These are phyloP conservation scores for Aleiodes sp. DNA, from an alignment of 1,140 invertebrate species.

Conservation along the genomic window DNA sequence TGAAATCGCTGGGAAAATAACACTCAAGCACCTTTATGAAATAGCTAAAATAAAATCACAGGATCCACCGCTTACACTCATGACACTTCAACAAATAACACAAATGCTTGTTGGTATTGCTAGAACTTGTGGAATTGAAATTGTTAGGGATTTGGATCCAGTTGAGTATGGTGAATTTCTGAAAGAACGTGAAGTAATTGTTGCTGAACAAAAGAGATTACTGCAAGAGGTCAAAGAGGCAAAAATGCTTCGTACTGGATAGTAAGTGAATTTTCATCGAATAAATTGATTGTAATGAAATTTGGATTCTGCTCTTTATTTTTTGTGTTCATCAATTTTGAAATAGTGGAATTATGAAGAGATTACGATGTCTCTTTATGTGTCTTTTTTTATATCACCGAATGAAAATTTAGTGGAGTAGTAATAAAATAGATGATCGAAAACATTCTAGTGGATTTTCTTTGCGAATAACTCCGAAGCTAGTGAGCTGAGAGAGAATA, in stretches of 20 bases:
- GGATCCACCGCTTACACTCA: conserved; percentile 79
- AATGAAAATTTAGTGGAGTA: no score
- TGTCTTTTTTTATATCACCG: no score
- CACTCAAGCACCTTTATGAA: conserved; percentile 97
- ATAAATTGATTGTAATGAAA: background rate
- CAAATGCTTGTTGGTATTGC: conserved; percentile 81
- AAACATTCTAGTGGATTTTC: no score
- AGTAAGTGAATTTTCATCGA: conserved; percentile 34
- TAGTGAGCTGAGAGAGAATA: no score
- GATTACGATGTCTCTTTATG: no score
- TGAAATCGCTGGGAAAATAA: conserved; percentile 90
- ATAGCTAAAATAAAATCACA: conserved; percentile 93
- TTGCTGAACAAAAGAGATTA: conserved; percentile 80
- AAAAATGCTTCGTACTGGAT: conserved; percentile 87
- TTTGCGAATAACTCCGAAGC: no score
- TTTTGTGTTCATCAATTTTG: no score
- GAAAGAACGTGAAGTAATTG: conserved; percentile 76
- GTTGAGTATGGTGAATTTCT: conserved; percentile 88
- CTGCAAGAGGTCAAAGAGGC: conserved; percentile 89
- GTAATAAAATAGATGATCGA: no score
- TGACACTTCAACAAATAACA: conserved; percentile 80
- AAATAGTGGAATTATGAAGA: no score
- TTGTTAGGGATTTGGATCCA: conserved; percentile 83
- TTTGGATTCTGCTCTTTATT: no score
- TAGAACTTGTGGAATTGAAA: conserved; percentile 83